These are phyloP conservation scores for Polypterus senegalus DNA, from an alignment of 2,113 vertebrate species.

Conservation along the genomic window DNA sequence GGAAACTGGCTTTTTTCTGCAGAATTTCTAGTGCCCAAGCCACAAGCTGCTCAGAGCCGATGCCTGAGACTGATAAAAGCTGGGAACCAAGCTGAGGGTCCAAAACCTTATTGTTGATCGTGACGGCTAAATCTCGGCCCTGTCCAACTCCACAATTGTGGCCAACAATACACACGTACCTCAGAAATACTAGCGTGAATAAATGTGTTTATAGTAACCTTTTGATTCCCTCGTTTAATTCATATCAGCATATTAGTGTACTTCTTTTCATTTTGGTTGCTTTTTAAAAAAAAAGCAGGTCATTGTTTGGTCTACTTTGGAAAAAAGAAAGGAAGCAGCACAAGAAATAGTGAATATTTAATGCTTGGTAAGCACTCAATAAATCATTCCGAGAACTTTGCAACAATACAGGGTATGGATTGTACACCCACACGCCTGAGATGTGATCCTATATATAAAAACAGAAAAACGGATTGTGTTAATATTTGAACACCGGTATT, in stretches of 20 bases:
- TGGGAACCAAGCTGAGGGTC: constrained; percentile 58
- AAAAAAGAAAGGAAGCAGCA: constrained; percentile 37
- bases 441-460: too few species aligned
- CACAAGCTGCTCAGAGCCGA: constrained; percentile 45
- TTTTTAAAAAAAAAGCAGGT: constrained; percentile 21
- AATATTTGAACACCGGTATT: too few species aligned
- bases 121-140: constrained; percentile 30
- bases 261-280: not conserved
- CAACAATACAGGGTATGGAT: too few species aligned
- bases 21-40: constrained; percentile 50
- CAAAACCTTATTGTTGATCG: constrained; percentile 61
- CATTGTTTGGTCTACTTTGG: constrained; percentile 52
- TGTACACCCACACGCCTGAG: too few species aligned
- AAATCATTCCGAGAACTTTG: not conserved
- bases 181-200: not conserved
- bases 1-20: constrained; percentile 55
- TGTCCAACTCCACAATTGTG: not conserved
- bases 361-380: not conserved
- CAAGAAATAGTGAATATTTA: not conserved
- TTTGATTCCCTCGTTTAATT: not conserved
- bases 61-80: constrained; percentile 67
- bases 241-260: not conserved
- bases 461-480: too few species aligned
- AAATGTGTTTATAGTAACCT: not conserved
- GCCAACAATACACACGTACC: not conserved